Percentiles rank a stretch among this genome's conserved stretches.
phyloP scores from a whole-genome alignment of 2,888 invertebrate genomes.

The Microplitis manilae region DNA sequence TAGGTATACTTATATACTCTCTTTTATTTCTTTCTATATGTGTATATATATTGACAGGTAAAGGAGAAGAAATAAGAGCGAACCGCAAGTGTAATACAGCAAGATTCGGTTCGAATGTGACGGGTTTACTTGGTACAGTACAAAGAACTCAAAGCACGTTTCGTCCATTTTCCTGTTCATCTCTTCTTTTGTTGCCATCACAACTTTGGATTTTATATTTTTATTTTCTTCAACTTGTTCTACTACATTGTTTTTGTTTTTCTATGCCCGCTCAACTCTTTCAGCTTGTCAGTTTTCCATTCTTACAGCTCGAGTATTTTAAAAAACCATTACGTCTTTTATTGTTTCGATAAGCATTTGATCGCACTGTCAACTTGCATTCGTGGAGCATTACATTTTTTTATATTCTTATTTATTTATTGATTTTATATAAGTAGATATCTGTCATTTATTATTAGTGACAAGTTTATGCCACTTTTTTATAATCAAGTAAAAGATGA shows the following conservation, averaged over 20 bases:
- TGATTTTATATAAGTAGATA: background rate
- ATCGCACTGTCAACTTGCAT: background rate
- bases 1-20: too few relatives aligned
- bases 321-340: background rate
- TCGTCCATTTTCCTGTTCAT: slow-evolving; percentile 42
- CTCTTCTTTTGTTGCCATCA: slow-evolving; percentile 20
- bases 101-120: slow-evolving; percentile 21
- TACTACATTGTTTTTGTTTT: slow-evolving; percentile 23
- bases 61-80: background rate
- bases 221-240: background rate
- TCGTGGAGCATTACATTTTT: background rate
- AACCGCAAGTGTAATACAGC: background rate
- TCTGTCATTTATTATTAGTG: background rate
- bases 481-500: too few relatives aligned
- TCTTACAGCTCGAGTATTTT: slow-evolving; percentile 1
- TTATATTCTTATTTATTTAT: background rate
- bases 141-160: slow-evolving; percentile 45
- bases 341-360: background rate
- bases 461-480: too few relatives aligned
- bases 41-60: background rate
- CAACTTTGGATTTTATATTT: slow-evolving; percentile 18
- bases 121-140: slow-evolving; percentile 4
- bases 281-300: slow-evolving; percentile 17
- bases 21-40: background rate
- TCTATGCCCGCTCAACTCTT: slow-evolving; percentile 14